A percentile compares a stretch with the other conserved stretches of the same genome.
Evolutionary conservation across 2,113 vertebrate species (phyloP).

Genomic region (Isurus oxyrinchus): DNA sequence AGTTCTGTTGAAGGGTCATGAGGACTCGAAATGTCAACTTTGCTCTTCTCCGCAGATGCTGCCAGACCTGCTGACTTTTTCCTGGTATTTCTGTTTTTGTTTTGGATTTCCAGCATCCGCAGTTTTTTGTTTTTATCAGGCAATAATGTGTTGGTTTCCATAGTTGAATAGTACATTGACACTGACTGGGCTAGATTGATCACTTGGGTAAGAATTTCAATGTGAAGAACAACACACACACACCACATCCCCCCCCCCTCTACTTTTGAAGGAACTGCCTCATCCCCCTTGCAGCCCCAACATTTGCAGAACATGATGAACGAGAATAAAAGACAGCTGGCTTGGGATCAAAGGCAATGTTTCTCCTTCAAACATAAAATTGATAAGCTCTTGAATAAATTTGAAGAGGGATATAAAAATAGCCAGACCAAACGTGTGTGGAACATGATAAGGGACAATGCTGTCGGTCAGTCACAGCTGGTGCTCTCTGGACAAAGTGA

Average conservation of each 20-base stretch:
- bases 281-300: background rate
- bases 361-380: background rate
- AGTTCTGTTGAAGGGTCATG: too few relatives aligned
- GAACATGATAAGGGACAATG: conserved; percentile 17
- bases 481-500: background rate
- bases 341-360: background rate
- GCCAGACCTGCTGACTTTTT: too few relatives aligned
- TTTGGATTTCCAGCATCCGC: too few relatives aligned
- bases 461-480: conserved; percentile 48
- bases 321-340: background rate
- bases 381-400: background rate
- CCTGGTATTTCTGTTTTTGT: too few relatives aligned
- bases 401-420: conserved; percentile 19
- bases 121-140: too few relatives aligned
- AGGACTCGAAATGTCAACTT: too few relatives aligned
- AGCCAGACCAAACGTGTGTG: background rate
- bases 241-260: background rate
- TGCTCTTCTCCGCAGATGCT: too few relatives aligned
- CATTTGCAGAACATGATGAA: background rate
- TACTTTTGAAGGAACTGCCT: background rate
- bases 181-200: background rate
- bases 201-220: background rate
- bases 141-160: background rate
- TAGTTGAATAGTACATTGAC: background rate
- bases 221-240: background rate